Evolutionary conservation across 2,113 vertebrate species (phyloP), one percentile per base, ranked within the genome.

Genomic region (Chaetodon trifascialis): DNA sequence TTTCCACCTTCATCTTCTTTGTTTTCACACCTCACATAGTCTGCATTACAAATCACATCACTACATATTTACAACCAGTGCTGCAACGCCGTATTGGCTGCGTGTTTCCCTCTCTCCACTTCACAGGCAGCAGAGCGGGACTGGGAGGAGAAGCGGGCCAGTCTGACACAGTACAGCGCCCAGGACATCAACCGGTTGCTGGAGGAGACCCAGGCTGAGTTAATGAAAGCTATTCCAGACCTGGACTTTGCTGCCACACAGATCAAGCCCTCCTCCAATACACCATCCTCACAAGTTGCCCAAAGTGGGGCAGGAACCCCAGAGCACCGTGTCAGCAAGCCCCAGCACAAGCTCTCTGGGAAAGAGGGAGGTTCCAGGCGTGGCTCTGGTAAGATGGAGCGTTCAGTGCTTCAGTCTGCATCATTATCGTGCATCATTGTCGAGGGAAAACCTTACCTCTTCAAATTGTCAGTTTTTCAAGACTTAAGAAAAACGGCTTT

Each of bases 191-290:
- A 98, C 92, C 96, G 98, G 17, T 96, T 99, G 4, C 95, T 99
- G 93, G 98, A 99, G 84, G 98, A 99, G 94, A 99, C 98, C 0
- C 98, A 99, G 86, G 98, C 97, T 0, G 98, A 99, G 93, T 94
- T 99, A n/a, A 97, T 99, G 96, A 99, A 99, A 90, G 97, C 98
- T 80, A 99, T 99, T 73, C 98, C 98, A 0, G 98, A 99, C 93
- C 94, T 99, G 92, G 98, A 99, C 68, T 99, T 98, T 67, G 97
- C 97, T 0, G 97, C 97, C 94, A 99, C 98, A 92, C 97, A 97
- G 92, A 96, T 97, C 75, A 96, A 95, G 67, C 66, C 86, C 0
- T 85, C 95, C 69, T 89, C 90, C 21, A 93, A 92, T 84, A 76
- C 90, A 17, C 78, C 90, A 1, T 77, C 91, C 58, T 70, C 63